Base-by-base conservation (phyloP, 2,797 vertebrate genomes). In the Epinephelus malabaricus region DNA sequence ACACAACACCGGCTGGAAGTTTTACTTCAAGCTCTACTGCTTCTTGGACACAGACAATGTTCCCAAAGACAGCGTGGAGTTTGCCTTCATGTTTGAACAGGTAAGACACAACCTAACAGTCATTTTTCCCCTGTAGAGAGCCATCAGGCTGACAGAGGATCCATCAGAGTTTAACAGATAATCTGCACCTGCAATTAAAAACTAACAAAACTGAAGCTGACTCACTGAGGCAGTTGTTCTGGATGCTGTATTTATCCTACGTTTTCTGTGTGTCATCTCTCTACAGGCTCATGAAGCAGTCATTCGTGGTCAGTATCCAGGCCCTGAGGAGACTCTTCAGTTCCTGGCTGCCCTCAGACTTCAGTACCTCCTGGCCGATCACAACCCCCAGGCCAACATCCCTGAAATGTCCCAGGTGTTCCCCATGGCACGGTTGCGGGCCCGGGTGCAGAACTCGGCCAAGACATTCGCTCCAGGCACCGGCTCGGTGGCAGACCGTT, bases 41-140 rank as follows among this genome's bases (percentile, higher is more conserved):
- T 99, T 99, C 95, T 70, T 98, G 89, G 98, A 99, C 92, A 97
- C 97, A 0, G 96, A 98, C 81, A 96, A 92, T 0, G 97, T 99
- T 66, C 97, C 97, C 27, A 96, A 95, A 84, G 97, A 99, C 89
- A 98, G 98, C 0, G 97, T 99, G 93, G 98, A 99, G 93, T 99
- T 99, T 10, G 98, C 97, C 0, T 99, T 99, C 92, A 99, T 99
- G 97, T 99, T 99, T 83, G 98, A 99, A 53, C 98, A 99, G 97
- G 98, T 99, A 78, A 83, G 63, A 69, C 1, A 0, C 10, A 2
- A 25, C 4, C 23, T 21, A n/a, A 23, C 19, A 13, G 1, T 11
- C 23, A 25, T 17, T 66, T 40, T 38, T 17, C 25, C n/a, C 14
- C 14, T 27, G 15, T 51, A 4, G 25, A 23, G 65, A 68, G 15